These are phyloP conservation scores for Hemicordylus capensis DNA, from an alignment of 2,113 vertebrate species.

Conservation along the genomic window DNA sequence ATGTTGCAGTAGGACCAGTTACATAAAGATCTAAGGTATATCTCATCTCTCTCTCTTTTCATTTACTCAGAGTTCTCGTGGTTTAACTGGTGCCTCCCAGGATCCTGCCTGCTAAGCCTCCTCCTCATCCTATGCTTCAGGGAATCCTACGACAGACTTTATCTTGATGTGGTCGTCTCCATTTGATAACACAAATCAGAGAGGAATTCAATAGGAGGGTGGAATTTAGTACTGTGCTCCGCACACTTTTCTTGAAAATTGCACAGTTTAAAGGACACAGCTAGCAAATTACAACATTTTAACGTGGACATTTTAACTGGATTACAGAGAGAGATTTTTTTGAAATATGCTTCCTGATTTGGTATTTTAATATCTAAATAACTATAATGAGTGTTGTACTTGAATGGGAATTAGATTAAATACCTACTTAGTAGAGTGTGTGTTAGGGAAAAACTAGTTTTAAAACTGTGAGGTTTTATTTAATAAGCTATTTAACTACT, in stretches of 20 bases:
- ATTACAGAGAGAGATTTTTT: slow-evolving; percentile 32
- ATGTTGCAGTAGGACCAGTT: background rate
- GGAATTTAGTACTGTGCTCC: slow-evolving; percentile 47
- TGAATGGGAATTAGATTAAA: slow-evolving; percentile 41
- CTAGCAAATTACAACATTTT: slow-evolving; percentile 55
- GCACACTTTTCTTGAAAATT: slow-evolving; percentile 67
- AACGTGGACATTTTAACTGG: slow-evolving; percentile 50
- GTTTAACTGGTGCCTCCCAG: slow-evolving; percentile 98
- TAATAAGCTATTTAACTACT: slow-evolving; percentile 57
- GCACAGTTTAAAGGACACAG: slow-evolving; percentile 53
- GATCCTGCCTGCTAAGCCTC: slow-evolving; percentile 94
- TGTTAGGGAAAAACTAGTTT: slow-evolving; percentile 14
- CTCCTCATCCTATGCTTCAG: slow-evolving; percentile 94
- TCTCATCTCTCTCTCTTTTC: slow-evolving; percentile 43
- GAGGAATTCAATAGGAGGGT: slow-evolving; percentile 56
- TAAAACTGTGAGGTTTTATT: slow-evolving; percentile 50
- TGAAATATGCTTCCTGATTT: slow-evolving; percentile 37
- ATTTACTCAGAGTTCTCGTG: slow-evolving; percentile 87
- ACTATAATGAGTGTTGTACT: slow-evolving; percentile 32
- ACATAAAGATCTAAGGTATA: background rate
- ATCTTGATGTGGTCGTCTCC: slow-evolving; percentile 95
- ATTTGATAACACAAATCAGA: slow-evolving; percentile 73
- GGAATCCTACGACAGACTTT: slow-evolving; percentile 97
- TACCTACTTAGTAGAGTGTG: slow-evolving; percentile 34
- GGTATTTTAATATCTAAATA: slow-evolving; percentile 48